These are phyloP conservation scores for Xanthia togata DNA, from an alignment of 2,888 invertebrate species.

Conservation along the genomic window DNA sequence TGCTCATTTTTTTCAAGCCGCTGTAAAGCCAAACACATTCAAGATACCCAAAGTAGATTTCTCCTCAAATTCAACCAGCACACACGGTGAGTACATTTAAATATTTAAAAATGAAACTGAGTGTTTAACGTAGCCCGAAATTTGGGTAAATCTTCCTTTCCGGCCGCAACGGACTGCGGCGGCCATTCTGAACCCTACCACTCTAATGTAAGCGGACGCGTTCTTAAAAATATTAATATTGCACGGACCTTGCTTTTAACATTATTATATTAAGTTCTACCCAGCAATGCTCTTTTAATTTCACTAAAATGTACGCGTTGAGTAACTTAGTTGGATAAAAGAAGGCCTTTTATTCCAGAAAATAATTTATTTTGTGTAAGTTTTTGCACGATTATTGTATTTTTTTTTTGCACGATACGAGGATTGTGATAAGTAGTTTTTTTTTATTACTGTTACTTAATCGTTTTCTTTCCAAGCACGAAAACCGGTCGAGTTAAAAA, in stretches of 20 bases:
- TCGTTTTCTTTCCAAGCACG: background rate
- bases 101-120: constrained; percentile 77
- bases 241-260: constrained; percentile 65
- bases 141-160: constrained; percentile 84
- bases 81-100: constrained; percentile 69
- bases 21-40: constrained; percentile 33
- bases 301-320: constrained; percentile 54
- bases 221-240: constrained; percentile 75
- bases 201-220: constrained; percentile 76
- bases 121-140: constrained; percentile 76
- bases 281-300: constrained; percentile 54
- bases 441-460: background rate
- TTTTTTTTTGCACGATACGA: too few relatives aligned
- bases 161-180: constrained; percentile 78
- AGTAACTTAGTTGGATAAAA: constrained; percentile 33
- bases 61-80: constrained; percentile 35
- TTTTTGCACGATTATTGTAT: background rate
- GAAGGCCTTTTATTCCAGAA: background rate
- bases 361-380: background rate
- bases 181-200: constrained; percentile 66
- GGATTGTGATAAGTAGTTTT: background rate
- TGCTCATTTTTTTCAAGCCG: background rate
- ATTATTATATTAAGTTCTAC: constrained; percentile 62
- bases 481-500: too few relatives aligned
- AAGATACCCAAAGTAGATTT: constrained; percentile 41